A percentile compares a stretch with the other conserved stretches of the same genome.
These are phyloP conservation scores for Mormyrus proboscirostris DNA, from an alignment of 2,797 vertebrate genomes.

Conservation along the genomic window DNA sequence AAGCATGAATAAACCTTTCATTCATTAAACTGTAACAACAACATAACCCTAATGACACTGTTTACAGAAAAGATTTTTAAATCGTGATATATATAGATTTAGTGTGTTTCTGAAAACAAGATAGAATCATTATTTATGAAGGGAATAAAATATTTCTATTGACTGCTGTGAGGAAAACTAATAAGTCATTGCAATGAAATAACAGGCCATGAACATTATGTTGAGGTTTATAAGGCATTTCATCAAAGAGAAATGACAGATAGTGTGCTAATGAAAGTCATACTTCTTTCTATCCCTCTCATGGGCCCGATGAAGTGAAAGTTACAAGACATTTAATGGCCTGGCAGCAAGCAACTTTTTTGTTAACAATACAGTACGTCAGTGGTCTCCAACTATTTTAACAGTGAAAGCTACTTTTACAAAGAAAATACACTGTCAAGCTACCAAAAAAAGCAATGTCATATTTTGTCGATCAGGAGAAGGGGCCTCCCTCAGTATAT, in stretches of 20 bases:
- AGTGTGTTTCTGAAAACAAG: background rate
- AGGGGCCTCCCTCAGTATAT: background rate
- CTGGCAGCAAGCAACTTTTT: background rate
- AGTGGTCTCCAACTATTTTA: background rate
- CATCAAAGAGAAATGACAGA: conserved; percentile 13
- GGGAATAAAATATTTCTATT: background rate
- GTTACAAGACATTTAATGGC: background rate
- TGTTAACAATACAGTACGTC: background rate
- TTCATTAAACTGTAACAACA: background rate
- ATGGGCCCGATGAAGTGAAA: background rate
- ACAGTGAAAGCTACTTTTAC: background rate
- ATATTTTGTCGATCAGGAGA: background rate
- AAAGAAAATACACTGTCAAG: background rate
- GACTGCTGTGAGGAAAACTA: background rate
- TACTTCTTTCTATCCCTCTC: background rate
- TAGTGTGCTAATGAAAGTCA: background rate
- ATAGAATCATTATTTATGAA: background rate
- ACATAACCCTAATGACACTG: background rate
- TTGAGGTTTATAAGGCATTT: conserved; percentile 6
- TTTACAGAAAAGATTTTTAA: background rate
- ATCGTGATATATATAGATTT: background rate
- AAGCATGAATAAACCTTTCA: background rate
- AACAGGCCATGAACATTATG: background rate
- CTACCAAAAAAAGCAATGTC: background rate
- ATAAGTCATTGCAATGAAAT: background rate